These are phyloP conservation scores for Taurulus bubalis DNA, from an alignment of 2,113 vertebrate species.

Conservation along the genomic window DNA sequence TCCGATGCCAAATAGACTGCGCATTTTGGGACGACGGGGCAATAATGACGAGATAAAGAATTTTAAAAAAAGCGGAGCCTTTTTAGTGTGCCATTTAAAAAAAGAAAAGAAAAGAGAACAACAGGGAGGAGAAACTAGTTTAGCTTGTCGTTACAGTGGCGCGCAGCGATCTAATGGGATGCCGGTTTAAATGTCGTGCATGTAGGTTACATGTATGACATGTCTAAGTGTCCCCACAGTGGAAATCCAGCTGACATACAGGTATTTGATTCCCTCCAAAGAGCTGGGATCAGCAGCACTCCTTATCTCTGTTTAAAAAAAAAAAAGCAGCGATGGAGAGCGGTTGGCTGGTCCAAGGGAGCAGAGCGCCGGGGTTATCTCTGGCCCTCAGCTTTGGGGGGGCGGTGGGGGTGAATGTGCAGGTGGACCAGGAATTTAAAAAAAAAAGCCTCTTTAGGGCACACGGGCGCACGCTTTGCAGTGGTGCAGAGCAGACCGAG, in stretches of 20 bases:
- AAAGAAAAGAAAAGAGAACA: background rate
- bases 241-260: constrained; percentile 28
- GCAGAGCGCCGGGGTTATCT: constrained; percentile 64
- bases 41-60: constrained; percentile 42
- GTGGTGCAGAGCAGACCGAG: constrained; percentile 46
- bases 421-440: constrained; percentile 65
- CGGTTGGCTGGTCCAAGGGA: constrained; percentile 53
- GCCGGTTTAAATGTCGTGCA: constrained; percentile 2
- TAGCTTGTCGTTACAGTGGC: background rate
- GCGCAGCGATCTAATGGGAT: background rate
- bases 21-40: constrained; percentile 51
- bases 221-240: constrained; percentile 1
- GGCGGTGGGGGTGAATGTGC: constrained; percentile 13
- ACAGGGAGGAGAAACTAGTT: background rate
- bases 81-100: constrained; percentile 4
- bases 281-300: constrained; percentile 48
- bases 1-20: constrained; percentile 59
- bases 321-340: constrained; percentile 45
- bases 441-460: constrained; percentile 63
- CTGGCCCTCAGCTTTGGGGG: constrained; percentile 48
- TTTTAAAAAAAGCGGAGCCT: background rate
- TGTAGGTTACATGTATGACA: background rate
- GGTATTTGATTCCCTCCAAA: constrained; percentile 57
- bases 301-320: constrained; percentile 51
- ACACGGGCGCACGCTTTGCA: constrained; percentile 39